Evolutionary conservation across 2,797 vertebrate species (phyloP).

Genomic region (Acrossocheilus wenchowensis): DNA sequence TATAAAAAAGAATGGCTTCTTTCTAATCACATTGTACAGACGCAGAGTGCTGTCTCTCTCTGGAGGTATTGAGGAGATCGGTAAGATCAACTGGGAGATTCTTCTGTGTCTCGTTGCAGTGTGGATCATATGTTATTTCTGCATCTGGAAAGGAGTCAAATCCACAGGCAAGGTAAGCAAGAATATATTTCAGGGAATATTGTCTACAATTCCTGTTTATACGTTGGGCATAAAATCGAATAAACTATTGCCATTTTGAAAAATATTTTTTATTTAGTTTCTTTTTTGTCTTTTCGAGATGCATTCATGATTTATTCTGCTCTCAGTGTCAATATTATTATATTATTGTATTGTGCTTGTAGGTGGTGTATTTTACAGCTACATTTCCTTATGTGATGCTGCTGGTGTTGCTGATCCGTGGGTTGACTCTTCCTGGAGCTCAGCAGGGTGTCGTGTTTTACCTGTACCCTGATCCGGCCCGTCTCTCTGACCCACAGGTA

Average conservation of each 20-base stretch:
- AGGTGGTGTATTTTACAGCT: slow-evolving; percentile 82
- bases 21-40: slow-evolving; percentile 57
- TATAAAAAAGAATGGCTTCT: too few relatives aligned
- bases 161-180: slow-evolving; percentile 76
- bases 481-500: slow-evolving; percentile 77
- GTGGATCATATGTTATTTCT: slow-evolving; percentile 80
- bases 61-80: slow-evolving; percentile 75
- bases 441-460: slow-evolving; percentile 74
- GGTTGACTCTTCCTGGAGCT: slow-evolving; percentile 77
- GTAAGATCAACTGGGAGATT: slow-evolving; percentile 75
- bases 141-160: slow-evolving; percentile 79
- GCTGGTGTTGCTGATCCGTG: slow-evolving; percentile 35
- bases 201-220: slow-evolving; percentile 65
- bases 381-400: slow-evolving; percentile 80
- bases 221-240: slow-evolving; percentile 71
- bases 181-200: slow-evolving; percentile 73
- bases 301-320: background rate
- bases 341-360: background rate
- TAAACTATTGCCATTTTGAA: background rate
- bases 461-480: slow-evolving; percentile 74
- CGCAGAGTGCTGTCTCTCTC: slow-evolving; percentile 74
- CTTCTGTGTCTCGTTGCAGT: slow-evolving; percentile 71
- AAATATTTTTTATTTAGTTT: background rate
- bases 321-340: background rate
- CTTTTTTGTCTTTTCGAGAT: background rate